Evolutionary conservation across 2,797 vertebrate species (phyloP).

Genomic region (Scolopax rusticola): DNA sequence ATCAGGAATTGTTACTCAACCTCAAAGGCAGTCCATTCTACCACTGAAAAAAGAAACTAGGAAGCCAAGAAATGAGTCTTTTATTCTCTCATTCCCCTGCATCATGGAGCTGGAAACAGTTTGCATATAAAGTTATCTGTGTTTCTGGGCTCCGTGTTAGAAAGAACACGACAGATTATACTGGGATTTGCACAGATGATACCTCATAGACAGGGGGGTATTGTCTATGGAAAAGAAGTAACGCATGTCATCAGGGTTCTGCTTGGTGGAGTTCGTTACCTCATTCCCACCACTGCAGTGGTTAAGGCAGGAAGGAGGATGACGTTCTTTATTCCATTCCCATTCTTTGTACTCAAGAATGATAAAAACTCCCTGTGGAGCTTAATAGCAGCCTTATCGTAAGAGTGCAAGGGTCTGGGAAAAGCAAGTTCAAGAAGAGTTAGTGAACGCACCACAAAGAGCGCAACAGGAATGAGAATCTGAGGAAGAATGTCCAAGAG

Average conservation of each 20-base stretch:
- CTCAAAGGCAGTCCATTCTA: not conserved
- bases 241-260: not conserved
- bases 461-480: not conserved
- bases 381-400: not conserved
- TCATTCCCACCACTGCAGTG: not conserved
- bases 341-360: not conserved
- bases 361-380: conserved; percentile 48
- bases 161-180: not conserved
- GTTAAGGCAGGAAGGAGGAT: conserved; percentile 45
- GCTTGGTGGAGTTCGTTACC: not conserved
- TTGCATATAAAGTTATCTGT: not conserved
- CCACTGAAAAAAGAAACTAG: not conserved
- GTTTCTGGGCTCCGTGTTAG: not conserved
- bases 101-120: not conserved
- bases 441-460: not conserved
- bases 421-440: not conserved
- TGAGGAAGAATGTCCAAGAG: not conserved
- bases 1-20: not conserved
- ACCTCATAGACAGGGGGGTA: not conserved
- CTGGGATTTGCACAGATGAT: not conserved
- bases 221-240: not conserved
- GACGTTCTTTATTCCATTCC: not conserved
- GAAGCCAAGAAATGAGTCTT: not conserved
- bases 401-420: conserved; percentile 14
- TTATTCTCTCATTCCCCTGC: not conserved